Percentiles rank a stretch among this genome's conserved stretches.
Conservation (phyloP, 2,888 invertebrate genomes). For the Carpatolechia fugitivella region DNA sequence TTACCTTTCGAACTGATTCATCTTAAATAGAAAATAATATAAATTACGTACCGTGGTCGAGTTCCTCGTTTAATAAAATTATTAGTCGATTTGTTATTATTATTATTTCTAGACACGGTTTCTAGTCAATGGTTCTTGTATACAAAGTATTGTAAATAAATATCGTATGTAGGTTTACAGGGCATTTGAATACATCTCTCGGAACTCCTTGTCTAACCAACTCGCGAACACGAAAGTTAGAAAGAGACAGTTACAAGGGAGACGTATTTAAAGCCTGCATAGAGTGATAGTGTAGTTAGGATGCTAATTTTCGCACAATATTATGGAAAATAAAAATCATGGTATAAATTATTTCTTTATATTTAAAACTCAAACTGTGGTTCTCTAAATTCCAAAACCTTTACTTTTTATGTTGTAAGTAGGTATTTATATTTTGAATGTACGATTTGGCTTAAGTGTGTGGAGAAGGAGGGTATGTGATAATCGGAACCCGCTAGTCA, state of each 20-base stretch:
- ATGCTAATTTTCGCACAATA: conserved; percentile 67
- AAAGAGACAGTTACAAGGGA: neutral
- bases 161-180: conserved; percentile 52
- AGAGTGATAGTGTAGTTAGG: conserved; percentile 38
- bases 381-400: neutral
- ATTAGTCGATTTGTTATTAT: conserved; percentile 44
- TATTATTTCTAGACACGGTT: conserved; percentile 62
- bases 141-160: conserved; percentile 62
- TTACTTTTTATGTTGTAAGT: neutral
- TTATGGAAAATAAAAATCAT: conserved; percentile 25
- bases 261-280: neutral
- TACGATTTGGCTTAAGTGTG: conserved; percentile 6
- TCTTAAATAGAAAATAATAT: neutral
- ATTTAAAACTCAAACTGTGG: neutral
- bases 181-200: conserved; percentile 31
- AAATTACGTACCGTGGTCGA: conserved; percentile 32
- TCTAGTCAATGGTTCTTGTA: conserved; percentile 75
- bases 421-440: neutral
- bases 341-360: conserved; percentile 1
- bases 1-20: neutral
- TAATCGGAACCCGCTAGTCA: conserved; percentile 59
- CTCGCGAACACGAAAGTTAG: neutral
- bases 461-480: neutral
- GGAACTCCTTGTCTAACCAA: neutral
- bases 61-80: conserved; percentile 47